These are phyloP conservation scores for Vanessa tameamea DNA, from an alignment of 1,140 invertebrate genomes.

Conservation along the genomic window DNA sequence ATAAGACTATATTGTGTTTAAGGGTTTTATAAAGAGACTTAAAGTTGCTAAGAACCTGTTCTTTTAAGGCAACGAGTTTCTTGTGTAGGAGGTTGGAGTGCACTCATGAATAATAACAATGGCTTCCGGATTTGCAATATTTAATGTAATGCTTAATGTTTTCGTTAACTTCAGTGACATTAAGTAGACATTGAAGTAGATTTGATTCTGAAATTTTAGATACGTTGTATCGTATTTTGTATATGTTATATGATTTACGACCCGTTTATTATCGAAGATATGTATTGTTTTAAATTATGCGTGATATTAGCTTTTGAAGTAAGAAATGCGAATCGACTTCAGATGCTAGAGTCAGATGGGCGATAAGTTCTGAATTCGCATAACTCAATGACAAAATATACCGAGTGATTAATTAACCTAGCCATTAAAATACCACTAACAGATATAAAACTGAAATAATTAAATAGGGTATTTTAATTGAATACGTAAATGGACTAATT, in stretches of 20 bases:
- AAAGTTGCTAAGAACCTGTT: conserved; percentile 26
- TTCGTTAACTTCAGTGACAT: conserved; percentile 1
- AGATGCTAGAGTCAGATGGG: no score
- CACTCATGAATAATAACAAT: conserved; percentile 36
- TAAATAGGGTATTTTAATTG: not conserved
- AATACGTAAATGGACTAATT: not conserved
- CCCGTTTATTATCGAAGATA: no score
- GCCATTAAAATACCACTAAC: no score
- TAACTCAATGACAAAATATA: no score
- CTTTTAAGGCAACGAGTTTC: conserved; percentile 18
- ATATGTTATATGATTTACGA: no score
- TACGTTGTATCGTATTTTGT: not conserved
- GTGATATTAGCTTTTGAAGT: no score
- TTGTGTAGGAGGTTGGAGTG: conserved; percentile 24
- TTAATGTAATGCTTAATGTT: conserved; percentile 19
- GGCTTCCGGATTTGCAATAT: conserved; percentile 31
- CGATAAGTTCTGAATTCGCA: no score
- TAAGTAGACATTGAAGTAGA: not conserved
- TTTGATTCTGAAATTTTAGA: not conserved
- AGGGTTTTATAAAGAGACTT: conserved; percentile 4
- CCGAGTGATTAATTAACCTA: no score
- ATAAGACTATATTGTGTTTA: not conserved
- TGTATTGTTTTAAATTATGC: no score
- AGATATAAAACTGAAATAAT: no score
- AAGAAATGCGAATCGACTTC: no score